Evolutionary conservation across 2,888 invertebrate genomes (phyloP), one percentile per base, ranked within the genome.

Genomic region (Ennomos erosarius): DNA sequence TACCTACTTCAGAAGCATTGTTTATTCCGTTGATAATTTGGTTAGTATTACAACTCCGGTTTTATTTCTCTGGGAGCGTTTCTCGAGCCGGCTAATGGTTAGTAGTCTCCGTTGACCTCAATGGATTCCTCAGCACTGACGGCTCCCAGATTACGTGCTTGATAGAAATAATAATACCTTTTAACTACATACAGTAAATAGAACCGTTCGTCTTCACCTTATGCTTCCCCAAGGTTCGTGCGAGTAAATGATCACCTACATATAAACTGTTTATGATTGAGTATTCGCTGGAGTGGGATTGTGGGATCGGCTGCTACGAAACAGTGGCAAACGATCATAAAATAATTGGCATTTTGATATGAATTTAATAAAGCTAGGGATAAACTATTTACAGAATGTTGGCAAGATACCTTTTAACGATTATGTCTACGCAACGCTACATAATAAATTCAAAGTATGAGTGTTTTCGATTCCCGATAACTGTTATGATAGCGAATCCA

Each of bases 131-230:
- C 48, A 16, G 1, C 35, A 38, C 34, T 37, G 51, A 60, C 55
- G 39, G 36, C 47, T 53, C 52, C 49, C 51, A 56, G 57, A 63
- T 57, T 55, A 57, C 52, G 12, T 52, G 46, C 42, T 57, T 37
- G 55, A 57, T 57, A 50, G 56, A 59, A 62, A 52, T 63, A 62
- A 52, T 63, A 63, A 61, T 57, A 45, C 37, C 47, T 43, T 33
- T 37, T 36, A 48, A 55, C 42, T 55, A 33, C 55, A 34, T 34
- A 45, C 48, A 43, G 52, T 55, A 52, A 61, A 54, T 59, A 51
- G 38, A 43, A 35, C 38, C 55, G 57, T 55, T 50, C 39, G 48
- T 60, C 59, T 63, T 48, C 45, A 62, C 36, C 33, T 26, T 11
- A 42, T 48, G 50, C 45, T 56, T 50, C 46, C 46, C 43, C 57